Base-by-base conservation (phyloP, 53 echinoderm and acorn worm genomes). In the Stichopus horrens region DNA sequence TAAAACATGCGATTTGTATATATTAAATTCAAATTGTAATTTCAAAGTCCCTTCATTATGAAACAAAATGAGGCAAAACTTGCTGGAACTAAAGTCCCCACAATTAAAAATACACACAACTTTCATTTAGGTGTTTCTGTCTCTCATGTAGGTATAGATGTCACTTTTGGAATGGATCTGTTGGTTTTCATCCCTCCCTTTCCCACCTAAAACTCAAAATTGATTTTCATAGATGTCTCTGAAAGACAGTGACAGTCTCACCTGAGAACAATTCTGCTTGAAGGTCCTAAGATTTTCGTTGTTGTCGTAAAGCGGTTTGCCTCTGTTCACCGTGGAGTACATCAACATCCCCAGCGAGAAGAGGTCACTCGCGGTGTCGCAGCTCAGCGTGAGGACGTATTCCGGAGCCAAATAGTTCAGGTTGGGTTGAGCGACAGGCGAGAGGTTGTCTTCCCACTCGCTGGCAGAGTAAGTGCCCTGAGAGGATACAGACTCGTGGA, bases 331-430 rank as follows among this genome's bases (percentile, higher is more conserved):
- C 18, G 89, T 91, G 23, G 97, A 74, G 74, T 97, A 97, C 93
- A 95, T 97, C 37, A 97, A 91, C 93, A 97, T 94, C 2, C 95
- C 97, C 20, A 97, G 91, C 6, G 95, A 95, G 91, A 95, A 97
- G 77, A 97, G 90, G 85, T 97, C 97, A 86, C 97, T 97, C 57
- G 97, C 91, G 37, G 97, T 97, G 86, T 97, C 97, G 86, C 97
- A 97, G 77, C 94, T 95, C 83, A 94, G 89, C 0, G 97, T 97
- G 56, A 97, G 90, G 19, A 93, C 68, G 76, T 97, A 95, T 87
- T 97, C 97, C 19, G 97, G 97, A 73, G 97, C 97, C 87, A 97
- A 65, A 77, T 90, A 97, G 86, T 97, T 92, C 75, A 97, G 82
- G 57, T 90, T 88, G 4, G 97, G 97, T 74, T 95, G 95, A 16